Conservation (phyloP, 2,888 invertebrate genomes). For the Drosophila siamana region DNA sequence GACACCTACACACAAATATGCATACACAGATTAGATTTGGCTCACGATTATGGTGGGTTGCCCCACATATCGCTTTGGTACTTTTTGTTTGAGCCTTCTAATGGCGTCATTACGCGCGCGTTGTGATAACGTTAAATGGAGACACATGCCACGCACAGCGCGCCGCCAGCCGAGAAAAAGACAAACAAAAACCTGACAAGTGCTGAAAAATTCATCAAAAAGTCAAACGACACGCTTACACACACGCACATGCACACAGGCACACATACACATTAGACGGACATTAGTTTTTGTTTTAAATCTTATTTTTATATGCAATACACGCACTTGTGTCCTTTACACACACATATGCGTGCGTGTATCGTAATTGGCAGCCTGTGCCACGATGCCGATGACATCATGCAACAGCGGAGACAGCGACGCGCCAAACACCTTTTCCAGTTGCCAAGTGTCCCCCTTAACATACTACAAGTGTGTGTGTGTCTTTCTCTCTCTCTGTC, state of each 20-base stretch:
- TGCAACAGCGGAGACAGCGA: conserved; percentile 62
- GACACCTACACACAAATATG: not conserved
- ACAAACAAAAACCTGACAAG: conserved; percentile 41
- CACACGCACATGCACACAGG: conserved; percentile 7
- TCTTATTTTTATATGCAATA: conserved; percentile 20
- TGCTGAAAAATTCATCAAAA: conserved; percentile 53
- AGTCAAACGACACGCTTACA: conserved; percentile 11
- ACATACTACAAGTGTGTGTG: conserved; percentile 5
- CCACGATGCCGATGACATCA: conserved; percentile 66
- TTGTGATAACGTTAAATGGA: conserved; percentile 47
- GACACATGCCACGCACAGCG: conserved; percentile 17
- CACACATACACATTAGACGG: not conserved
- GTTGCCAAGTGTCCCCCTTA: conserved; percentile 46
- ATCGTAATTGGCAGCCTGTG: conserved; percentile 70
- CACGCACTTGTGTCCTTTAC: conserved; percentile 34
- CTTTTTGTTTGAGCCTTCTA: conserved; percentile 23
- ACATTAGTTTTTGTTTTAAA: conserved; percentile 31
- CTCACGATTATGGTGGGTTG: conserved; percentile 16
- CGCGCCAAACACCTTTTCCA: conserved; percentile 57
- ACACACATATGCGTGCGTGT: conserved; percentile 39
- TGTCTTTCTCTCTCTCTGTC: not conserved
- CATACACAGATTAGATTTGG: not conserved
- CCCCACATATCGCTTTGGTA: conserved; percentile 6
- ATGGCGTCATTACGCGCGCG: conserved; percentile 56
- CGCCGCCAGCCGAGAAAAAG: conserved; percentile 6